Evolutionary conservation across 2,797 vertebrate species (phyloP), one percentile per base, ranked within the genome.

Genomic region (Micropoecilia bifurca): DNA sequence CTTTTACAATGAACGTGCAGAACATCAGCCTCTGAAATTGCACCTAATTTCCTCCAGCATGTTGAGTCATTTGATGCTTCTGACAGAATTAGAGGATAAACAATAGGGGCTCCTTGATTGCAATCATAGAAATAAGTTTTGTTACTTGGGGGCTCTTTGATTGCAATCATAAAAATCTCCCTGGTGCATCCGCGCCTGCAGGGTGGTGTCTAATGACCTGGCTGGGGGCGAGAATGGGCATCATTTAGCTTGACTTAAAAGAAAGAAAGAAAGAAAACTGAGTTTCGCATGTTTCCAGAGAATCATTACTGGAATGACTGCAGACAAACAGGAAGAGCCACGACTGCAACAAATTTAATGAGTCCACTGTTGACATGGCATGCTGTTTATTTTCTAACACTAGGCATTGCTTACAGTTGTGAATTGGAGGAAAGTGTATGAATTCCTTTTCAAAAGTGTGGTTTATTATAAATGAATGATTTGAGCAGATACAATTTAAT

Each of bases 151-250:
- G 53, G 72, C 75, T 88, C 71, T 75, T 83, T 92, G 89, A 92
- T 93, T 93, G 91, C 91, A 92, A 89, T 93, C 81, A 91, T 80
- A 75, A 83, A 85, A 73, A 74, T 77, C 77, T 79, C 76, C 75
- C 69, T 75, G 71, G 79, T 83, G 82, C 80, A 84, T 86, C 85
- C 71, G 53, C 61, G 47, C 79, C 71, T 81, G 33, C 76, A 50
- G 46, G 63, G 81, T 82, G 74, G 66, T 80, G 68, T 79, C 55
- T 82, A 76, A 90, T 87, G 66, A 88, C 84, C 48, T 63, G 77
- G 46, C 39, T 75, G 4, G n/a, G 47, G 22, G 36, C 53, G 33
- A 75, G 75, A 83, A 59, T 46, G 9, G 22, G 45, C 36, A 46
- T 8, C 6, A 0, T 50, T 61, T 83, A 47, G 0, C 72, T 46